These are phyloP conservation scores for Megaptera novaeangliae DNA, from an alignment of 2,113 vertebrate species.

Conservation along the genomic window DNA sequence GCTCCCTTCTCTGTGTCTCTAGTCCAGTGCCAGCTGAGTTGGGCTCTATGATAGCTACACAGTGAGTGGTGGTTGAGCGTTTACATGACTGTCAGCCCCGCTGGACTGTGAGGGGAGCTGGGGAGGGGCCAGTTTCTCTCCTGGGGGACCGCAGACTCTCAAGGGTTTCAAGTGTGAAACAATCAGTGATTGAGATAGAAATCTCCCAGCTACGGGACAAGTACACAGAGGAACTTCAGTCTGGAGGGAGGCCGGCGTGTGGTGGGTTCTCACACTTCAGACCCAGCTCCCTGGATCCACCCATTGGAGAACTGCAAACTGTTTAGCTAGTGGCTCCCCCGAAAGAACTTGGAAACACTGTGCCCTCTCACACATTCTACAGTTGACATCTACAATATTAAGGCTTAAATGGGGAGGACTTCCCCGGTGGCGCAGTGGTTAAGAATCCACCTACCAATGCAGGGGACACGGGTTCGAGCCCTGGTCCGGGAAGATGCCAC, in stretches of 20 bases:
- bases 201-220: background rate
- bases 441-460: no score
- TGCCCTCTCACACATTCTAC: background rate
- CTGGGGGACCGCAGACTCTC: background rate
- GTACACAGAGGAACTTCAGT: background rate
- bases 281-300: background rate
- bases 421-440: no score
- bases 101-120: background rate
- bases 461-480: no score
- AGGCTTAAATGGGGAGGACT: background rate
- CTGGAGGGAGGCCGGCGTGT: background rate
- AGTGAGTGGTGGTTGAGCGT: background rate
- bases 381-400: background rate
- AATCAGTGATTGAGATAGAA: background rate
- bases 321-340: background rate
- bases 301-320: background rate
- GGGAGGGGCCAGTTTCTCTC: background rate
- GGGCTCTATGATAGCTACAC: fast-evolving
- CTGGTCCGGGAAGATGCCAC: no score
- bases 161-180: background rate
- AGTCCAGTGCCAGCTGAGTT: background rate
- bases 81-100: background rate
- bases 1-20: background rate
- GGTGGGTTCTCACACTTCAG: background rate
- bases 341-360: background rate